phyloP scores from a whole-genome alignment of 2,113 vertebrate species.

The Sphyrna mokarran region DNA sequence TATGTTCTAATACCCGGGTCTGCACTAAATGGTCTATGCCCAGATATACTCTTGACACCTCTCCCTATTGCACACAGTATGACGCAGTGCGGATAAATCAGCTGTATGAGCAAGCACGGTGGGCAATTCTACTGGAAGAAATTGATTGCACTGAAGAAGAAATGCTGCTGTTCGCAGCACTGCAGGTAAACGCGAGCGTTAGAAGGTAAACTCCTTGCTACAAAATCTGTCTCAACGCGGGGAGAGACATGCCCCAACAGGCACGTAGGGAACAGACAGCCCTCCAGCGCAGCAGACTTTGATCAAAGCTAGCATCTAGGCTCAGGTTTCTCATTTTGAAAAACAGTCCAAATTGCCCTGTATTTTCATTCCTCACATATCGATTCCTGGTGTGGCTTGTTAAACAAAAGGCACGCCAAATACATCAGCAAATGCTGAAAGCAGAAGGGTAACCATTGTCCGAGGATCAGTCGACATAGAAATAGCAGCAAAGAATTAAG shows the following conservation, averaged over 20 bases:
- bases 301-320: conserved; percentile 24
- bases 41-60: background rate
- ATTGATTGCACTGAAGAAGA: conserved; percentile 97
- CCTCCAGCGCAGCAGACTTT: background rate
- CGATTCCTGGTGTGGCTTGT: background rate
- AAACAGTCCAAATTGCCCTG: background rate
- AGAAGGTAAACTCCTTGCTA: conserved; percentile 3
- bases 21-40: background rate
- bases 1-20: background rate
- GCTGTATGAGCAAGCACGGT: conserved; percentile 90
- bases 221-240: conserved; percentile 40
- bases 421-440: background rate
- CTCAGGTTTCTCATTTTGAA: conserved; percentile 9
- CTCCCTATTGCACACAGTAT: conserved; percentile 60
- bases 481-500: background rate
- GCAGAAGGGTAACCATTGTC: background rate
- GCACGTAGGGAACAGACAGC: conserved; percentile 39
- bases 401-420: background rate
- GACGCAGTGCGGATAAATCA: conserved; percentile 91
- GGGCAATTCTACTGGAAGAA: conserved; percentile 87
- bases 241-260: conserved; percentile 46
- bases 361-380: background rate
- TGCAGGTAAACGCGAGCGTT: conserved; percentile 67
- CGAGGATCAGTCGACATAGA: background rate
- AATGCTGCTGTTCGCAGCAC: conserved; percentile 91